Base-by-base conservation (phyloP, 2,113 vertebrate species). In the Microtus richardsoni region DNA sequence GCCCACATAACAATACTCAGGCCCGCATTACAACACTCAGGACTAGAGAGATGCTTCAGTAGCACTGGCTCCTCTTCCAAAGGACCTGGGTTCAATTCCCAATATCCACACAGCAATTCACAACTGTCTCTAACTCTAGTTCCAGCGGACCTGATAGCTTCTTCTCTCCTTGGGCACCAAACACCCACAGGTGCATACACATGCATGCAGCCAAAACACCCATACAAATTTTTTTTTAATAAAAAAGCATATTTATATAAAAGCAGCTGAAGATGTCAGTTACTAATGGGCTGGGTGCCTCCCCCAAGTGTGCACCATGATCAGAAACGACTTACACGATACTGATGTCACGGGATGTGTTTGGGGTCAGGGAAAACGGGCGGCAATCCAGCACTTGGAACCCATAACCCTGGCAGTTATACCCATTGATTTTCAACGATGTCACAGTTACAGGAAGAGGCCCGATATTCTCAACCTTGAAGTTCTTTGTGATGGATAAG, bases 391-490 rank as follows among this genome's bases (percentile, higher is more conserved):
- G 98, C 66, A 99, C 99, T 98, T 99, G 99, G 36, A 99, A 99
- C 73, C 99, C 99, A 75, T 99, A 99, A 28, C 99, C 99, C 97
- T 99, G 99, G 97, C 99, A 99, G 94, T 98, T 99, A 97, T 99
- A 99, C 7, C 99, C 99, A 96, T 99, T 99, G 96, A 99, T 99
- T 96, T 99, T 99, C 99, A 99, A 99, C 7, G 99, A 99, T n/a
- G 99, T 98, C 97, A 99, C 98, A 0, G 99, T 99, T 97, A 99
- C 97, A 41, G 99, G 99, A 97, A 99, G 99, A 97, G 99, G 99
- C 21, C 99, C 99, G 0, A 99, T 98, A 82, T 99, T 99, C 98
- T 99, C 99, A 95, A 99, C 99, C 98, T 99, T 99, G 98, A 99
- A 99, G 97, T 98, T 99, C 98, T 99, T 99, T 10, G 98, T 99